Conservation (phyloP, 2,113 vertebrate genomes). For the Hippocampus barbouri region DNA sequence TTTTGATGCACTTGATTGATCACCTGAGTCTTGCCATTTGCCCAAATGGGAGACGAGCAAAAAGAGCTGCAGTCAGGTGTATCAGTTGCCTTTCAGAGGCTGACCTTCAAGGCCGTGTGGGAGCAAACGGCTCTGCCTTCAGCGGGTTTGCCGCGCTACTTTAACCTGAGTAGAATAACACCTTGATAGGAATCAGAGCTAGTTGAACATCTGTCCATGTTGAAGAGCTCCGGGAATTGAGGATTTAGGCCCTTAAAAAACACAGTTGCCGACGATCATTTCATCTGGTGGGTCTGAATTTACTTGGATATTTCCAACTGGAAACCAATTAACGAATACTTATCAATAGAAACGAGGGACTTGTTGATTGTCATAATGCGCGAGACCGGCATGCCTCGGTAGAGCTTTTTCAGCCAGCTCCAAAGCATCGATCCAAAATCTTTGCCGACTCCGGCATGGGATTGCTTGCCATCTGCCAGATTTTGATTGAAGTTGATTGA, state of each 20-base stretch:
- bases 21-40: constrained; percentile 57
- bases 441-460: not conserved
- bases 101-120: constrained; percentile 61
- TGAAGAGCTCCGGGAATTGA: not conserved
- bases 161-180: constrained; percentile 16
- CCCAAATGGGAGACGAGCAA: constrained; percentile 60
- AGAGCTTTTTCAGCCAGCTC: not conserved
- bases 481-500: not conserved
- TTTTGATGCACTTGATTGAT: constrained; percentile 69
- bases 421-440: not conserved
- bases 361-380: not conserved
- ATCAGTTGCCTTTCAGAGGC: constrained; percentile 55
- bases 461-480: not conserved
- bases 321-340: not conserved
- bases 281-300: not conserved
- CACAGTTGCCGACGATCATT: not conserved
- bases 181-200: constrained; percentile 18
- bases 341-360: not conserved
- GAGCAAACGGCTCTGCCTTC: constrained; percentile 42
- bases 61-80: constrained; percentile 62
- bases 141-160: constrained; percentile 22
- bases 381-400: not conserved
- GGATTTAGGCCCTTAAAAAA: not conserved
- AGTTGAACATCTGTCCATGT: constrained; percentile 20
- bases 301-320: not conserved